Evolutionary conservation across 2,113 vertebrate genomes (phyloP).

Genomic region (Terrapene triunguis): DNA sequence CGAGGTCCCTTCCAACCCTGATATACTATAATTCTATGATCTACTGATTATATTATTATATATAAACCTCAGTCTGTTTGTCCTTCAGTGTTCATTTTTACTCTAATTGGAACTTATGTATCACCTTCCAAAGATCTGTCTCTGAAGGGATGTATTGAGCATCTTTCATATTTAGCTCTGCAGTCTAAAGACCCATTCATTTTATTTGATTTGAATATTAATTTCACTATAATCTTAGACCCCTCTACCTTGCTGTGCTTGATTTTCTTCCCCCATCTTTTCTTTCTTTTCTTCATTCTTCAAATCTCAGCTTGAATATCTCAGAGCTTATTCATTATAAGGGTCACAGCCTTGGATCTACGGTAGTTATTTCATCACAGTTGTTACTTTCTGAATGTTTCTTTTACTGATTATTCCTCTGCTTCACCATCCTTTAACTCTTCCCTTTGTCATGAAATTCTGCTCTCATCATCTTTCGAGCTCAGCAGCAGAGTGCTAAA

Average conservation of each 20-base stretch:
- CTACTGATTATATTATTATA: not conserved
- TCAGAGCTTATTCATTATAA: not conserved
- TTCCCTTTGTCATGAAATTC: not conserved
- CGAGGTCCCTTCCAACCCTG: too few relatives aligned
- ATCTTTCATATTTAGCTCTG: not conserved
- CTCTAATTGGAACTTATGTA: not conserved
- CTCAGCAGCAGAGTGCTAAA: not conserved
- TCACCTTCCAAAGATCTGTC: not conserved
- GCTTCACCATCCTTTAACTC: not conserved
- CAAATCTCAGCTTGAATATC: not conserved
- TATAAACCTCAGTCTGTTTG: not conserved
- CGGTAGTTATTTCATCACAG: not conserved
- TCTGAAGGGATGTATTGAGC: not conserved
- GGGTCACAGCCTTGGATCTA: not conserved
- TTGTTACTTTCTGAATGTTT: not conserved
- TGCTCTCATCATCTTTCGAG: not conserved
- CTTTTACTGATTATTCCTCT: not conserved
- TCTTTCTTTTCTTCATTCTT: not conserved
- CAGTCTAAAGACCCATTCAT: not conserved
- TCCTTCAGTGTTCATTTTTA: not conserved
- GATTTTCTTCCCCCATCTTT: not conserved
- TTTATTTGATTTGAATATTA: not conserved
- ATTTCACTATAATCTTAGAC: not conserved
- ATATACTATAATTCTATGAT: too few relatives aligned
- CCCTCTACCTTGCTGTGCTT: accelerated